phyloP scores from a whole-genome alignment of 2,797 vertebrate genomes.

The Nasua narica region DNA sequence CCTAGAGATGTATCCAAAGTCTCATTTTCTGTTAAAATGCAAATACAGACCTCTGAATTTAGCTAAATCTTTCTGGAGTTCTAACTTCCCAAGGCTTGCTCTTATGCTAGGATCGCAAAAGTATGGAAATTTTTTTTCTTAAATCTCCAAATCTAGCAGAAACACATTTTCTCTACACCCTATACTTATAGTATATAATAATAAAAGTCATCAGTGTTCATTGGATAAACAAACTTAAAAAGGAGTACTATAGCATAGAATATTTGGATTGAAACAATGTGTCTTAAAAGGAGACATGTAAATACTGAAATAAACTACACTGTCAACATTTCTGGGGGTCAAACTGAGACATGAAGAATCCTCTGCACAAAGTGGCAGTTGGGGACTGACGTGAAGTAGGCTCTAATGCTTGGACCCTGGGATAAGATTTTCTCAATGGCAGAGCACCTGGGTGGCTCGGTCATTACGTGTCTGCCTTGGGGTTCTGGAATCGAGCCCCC shows the following conservation, averaged over 20 bases:
- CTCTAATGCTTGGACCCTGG: not conserved
- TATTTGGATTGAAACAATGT: not conserved
- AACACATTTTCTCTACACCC: not conserved
- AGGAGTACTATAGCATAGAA: not conserved
- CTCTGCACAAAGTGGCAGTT: not conserved
- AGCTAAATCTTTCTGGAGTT: not conserved
- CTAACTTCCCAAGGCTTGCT: not conserved
- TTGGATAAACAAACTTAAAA: not conserved
- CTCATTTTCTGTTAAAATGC: not conserved
- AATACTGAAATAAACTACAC: not conserved
- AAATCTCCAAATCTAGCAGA: not conserved
- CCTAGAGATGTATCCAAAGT: not conserved
- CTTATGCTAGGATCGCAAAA: not conserved
- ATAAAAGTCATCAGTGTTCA: not conserved
- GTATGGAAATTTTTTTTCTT: not conserved
- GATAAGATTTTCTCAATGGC: not conserved
- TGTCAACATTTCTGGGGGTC: not conserved
- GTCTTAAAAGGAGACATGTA: not conserved
- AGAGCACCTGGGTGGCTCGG: too few species aligned
- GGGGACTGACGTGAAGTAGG: not conserved
- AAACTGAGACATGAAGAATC: not conserved
- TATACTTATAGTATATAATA: not conserved
- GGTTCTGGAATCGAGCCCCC: too few species aligned
- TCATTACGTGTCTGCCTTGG: too few species aligned
- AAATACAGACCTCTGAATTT: not conserved